A percentile compares a stretch with the other conserved stretches of the same genome.
These are phyloP conservation scores for Anisognathus igniventris DNA, from an alignment of 2,797 vertebrate species.

Conservation along the genomic window DNA sequence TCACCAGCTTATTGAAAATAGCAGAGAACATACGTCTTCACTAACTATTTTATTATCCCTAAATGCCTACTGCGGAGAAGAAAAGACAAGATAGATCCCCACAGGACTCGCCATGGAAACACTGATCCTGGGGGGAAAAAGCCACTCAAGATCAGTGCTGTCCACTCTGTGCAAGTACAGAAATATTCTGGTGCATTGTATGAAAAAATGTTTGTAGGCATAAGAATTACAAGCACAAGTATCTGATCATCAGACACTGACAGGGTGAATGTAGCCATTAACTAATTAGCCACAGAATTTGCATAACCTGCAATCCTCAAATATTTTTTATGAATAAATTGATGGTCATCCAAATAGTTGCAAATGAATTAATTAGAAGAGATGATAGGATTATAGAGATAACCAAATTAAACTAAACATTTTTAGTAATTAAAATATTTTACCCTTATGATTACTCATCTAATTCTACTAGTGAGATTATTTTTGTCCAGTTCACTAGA, in stretches of 20 bases:
- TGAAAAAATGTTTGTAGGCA: not conserved
- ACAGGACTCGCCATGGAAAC: conserved; percentile 45
- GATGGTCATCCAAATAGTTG: conserved; percentile 12
- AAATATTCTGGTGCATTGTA: not conserved
- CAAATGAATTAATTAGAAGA: conserved; percentile 12
- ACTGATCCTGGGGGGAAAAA: conserved; percentile 10
- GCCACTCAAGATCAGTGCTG: conserved; percentile 32
- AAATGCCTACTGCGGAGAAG: not conserved
- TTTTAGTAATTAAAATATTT: conserved; percentile 27
- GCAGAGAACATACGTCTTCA: not conserved
- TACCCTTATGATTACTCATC: not conserved
- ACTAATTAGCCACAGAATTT: conserved; percentile 37
- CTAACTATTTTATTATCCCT: conserved; percentile 23
- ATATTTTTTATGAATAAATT: conserved; percentile 42
- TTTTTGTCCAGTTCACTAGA: not conserved
- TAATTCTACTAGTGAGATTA: not conserved
- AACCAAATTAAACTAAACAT: not conserved
- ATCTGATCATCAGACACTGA: not conserved
- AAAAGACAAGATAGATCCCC: conserved; percentile 18
- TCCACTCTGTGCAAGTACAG: not conserved
- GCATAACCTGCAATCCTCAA: not conserved
- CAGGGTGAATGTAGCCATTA: not conserved
- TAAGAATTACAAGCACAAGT: not conserved
- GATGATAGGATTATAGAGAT: not conserved
- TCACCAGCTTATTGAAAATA: not conserved